Percentiles rank a stretch among this genome's conserved stretches.
phyloP scores from a whole-genome alignment of 2,888 invertebrate species.

The Cerastis leucographa region DNA sequence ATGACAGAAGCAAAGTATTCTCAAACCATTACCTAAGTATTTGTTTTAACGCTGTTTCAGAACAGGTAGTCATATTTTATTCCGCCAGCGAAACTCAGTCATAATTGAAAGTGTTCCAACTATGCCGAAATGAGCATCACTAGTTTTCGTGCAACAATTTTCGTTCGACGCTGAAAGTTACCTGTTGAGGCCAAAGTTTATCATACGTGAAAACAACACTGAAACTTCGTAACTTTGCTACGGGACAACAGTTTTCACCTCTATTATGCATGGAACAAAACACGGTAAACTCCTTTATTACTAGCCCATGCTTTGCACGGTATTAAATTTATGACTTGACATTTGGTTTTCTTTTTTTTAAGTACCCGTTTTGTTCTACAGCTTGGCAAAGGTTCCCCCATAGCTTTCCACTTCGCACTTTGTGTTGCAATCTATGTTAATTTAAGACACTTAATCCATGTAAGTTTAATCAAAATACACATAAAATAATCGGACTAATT shows the following conservation, averaged over 20 bases:
- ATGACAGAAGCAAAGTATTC: too few relatives aligned
- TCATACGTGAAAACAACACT: conserved; percentile 61
- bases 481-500: too few relatives aligned
- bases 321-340: background rate
- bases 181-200: conserved; percentile 63
- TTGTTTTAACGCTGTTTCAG: background rate
- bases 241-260: conserved; percentile 49
- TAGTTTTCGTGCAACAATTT: conserved; percentile 55
- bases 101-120: conserved; percentile 50
- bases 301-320: background rate
- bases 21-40: background rate
- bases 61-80: conserved; percentile 13
- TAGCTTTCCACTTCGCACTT: too few relatives aligned
- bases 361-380: too few relatives aligned
- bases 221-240: conserved; percentile 50
- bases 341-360: background rate
- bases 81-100: background rate
- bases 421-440: too few relatives aligned
- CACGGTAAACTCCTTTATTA: conserved; percentile 28
- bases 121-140: conserved; percentile 34
- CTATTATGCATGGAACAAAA: conserved; percentile 31
- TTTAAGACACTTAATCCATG: too few relatives aligned
- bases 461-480: too few relatives aligned
- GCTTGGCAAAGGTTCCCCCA: too few relatives aligned
- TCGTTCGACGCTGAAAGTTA: conserved; percentile 59